Evolutionary conservation across 2,797 vertebrate genomes (phyloP).

Genomic region (Acanthurus tractus): DNA sequence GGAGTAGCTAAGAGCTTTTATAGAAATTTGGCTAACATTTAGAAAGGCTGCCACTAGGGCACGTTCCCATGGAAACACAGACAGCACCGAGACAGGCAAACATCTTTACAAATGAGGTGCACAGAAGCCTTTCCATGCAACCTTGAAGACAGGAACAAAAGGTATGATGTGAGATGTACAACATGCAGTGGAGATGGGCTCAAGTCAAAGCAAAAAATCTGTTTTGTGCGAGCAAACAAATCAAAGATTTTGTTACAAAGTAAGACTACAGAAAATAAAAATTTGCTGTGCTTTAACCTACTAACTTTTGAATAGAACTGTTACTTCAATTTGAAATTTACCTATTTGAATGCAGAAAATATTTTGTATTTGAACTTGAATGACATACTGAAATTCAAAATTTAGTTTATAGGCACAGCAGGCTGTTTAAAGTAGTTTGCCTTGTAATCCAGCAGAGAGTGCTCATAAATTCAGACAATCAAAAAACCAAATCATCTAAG

Average conservation of each 20-base stretch:
- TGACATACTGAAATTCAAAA: no score
- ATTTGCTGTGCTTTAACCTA: not conserved
- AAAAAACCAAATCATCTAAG: no score
- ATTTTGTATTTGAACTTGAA: no score
- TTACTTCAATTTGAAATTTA: no score
- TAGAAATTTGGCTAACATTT: constrained; percentile 52
- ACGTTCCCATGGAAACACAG: constrained; percentile 80
- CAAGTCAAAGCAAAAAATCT: constrained; percentile 20
- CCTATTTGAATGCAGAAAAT: no score
- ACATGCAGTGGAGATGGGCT: constrained; percentile 21
- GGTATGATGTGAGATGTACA: constrained; percentile 21
- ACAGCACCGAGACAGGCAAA: constrained; percentile 41
- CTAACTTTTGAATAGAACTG: not conserved
- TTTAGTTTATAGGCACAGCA: no score
- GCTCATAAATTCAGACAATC: no score
- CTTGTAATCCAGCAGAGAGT: no score
- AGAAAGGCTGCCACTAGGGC: constrained; percentile 50
- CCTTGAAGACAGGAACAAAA: constrained; percentile 63
- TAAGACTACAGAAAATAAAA: constrained; percentile 2
- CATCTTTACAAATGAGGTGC: constrained; percentile 59
- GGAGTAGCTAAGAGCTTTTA: constrained; percentile 59
- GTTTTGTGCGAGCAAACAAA: not conserved
- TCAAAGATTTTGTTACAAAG: constrained; percentile 14
- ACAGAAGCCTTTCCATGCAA: constrained; percentile 51
- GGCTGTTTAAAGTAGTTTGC: no score